Conservation (phyloP, 2,888 invertebrate genomes). For the Thera obeliscata region DNA sequence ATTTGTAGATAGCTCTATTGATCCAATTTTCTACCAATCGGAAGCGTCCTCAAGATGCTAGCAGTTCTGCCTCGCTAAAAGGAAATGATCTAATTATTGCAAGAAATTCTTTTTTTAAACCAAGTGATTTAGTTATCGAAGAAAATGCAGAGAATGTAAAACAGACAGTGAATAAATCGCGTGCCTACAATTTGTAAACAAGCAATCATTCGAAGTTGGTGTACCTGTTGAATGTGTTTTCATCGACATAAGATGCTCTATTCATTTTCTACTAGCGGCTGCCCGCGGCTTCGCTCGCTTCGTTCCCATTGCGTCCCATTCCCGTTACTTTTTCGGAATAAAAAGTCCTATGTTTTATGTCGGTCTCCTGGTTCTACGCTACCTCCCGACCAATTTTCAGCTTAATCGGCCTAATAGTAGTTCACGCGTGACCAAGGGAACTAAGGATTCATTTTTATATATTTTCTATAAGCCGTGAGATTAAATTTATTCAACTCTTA, state of each 20-base stretch:
- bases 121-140: background rate
- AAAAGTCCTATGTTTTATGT: too few species aligned
- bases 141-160: constrained; percentile 1
- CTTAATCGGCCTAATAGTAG: too few species aligned
- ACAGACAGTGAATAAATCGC: constrained; percentile 15
- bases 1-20: too few species aligned
- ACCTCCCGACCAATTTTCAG: too few species aligned
- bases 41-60: background rate
- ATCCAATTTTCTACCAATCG: too few species aligned
- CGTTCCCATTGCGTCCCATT: too few species aligned
- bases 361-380: too few species aligned
- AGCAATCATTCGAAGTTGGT: constrained; percentile 16
- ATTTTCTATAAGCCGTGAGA: background rate
- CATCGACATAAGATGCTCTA: background rate
- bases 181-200: constrained; percentile 21
- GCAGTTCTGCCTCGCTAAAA: background rate
- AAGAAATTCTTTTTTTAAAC: background rate
- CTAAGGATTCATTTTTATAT: background rate
- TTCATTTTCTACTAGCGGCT: too few species aligned
- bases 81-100: background rate
- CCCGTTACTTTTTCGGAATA: too few species aligned
- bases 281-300: too few species aligned
- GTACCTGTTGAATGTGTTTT: constrained; percentile 19
- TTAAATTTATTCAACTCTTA: background rate
- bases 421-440: too few species aligned